Conservation (phyloP, 1,140 invertebrate species). For the Drosophila trapezifrons region DNA sequence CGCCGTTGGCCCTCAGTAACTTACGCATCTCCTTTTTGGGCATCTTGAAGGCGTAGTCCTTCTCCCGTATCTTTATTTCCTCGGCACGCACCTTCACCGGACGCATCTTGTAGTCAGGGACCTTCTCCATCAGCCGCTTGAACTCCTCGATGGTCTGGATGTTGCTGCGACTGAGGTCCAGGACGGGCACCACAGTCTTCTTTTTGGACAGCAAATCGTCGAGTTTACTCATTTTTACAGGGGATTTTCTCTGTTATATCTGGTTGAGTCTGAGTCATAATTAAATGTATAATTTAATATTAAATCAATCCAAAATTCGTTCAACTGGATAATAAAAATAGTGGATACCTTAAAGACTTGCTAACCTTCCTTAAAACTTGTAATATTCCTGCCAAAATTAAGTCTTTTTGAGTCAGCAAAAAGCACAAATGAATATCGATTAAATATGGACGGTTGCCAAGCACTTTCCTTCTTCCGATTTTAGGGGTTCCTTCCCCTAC, state of each 20-base stretch:
- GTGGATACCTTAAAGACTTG: not conserved
- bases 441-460: constrained; percentile 34
- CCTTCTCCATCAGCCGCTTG: constrained; percentile 91
- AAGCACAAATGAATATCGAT: constrained; percentile 37
- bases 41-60: constrained; percentile 86
- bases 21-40: constrained; percentile 79
- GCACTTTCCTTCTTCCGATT: not conserved
- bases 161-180: constrained; percentile 93
- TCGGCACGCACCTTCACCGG: constrained; percentile 91
- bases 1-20: constrained; percentile 68
- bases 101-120: constrained; percentile 95
- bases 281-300: not conserved
- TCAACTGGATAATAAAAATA: not conserved
- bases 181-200: constrained; percentile 91
- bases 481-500: not conserved
- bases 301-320: not conserved
- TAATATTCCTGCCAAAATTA: not conserved
- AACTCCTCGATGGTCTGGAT: constrained; percentile 92
- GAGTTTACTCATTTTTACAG: constrained; percentile 86
- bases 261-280: too few species aligned
- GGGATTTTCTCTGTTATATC: not conserved
- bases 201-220: constrained; percentile 93
- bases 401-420: not conserved
- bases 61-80: constrained; percentile 88
- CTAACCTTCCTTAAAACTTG: not conserved